Conservation (phyloP, 2,888 invertebrate genomes). For the Melinopterus prodromus region DNA sequence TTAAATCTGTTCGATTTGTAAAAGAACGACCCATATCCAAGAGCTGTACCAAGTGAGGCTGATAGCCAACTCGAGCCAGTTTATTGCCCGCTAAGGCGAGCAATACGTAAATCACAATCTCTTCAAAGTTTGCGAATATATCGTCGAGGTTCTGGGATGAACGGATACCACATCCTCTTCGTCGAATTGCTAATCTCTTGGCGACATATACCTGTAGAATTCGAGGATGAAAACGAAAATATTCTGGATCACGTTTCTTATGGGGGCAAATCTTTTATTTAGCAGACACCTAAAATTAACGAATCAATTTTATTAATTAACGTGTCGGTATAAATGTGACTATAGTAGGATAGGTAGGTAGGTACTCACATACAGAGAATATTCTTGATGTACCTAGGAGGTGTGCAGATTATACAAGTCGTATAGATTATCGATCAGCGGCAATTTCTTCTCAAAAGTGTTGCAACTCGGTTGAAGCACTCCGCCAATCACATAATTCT, state of each 20-base stretch:
- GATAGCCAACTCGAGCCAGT: slow-evolving; percentile 72
- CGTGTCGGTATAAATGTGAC: too few relatives aligned
- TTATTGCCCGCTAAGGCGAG: slow-evolving; percentile 70
- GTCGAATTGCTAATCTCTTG: slow-evolving; percentile 66
- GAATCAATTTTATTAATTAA: too few relatives aligned
- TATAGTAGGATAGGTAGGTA: too few relatives aligned
- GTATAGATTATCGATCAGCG: slow-evolving; percentile 72
- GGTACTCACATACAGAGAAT: too few relatives aligned
- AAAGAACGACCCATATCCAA: too few relatives aligned
- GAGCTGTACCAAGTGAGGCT: too few relatives aligned
- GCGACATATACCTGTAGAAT: slow-evolving; percentile 70
- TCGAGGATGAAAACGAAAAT: slow-evolving; percentile 77
- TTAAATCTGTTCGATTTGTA: too few relatives aligned
- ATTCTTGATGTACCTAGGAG: slow-evolving; percentile 37
- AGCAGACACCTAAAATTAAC: too few relatives aligned
- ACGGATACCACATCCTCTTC: slow-evolving; percentile 62
- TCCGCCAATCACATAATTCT: slow-evolving; percentile 80
- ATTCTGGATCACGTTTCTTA: slow-evolving; percentile 74
- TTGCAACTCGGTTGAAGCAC: slow-evolving; percentile 80
- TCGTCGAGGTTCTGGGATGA: slow-evolving; percentile 66
- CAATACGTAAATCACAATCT: slow-evolving; percentile 70
- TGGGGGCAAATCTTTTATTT: slow-evolving; percentile 73
- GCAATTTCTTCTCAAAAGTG: slow-evolving; percentile 74
- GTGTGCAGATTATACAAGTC: slow-evolving; percentile 78
- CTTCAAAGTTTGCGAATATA: slow-evolving; percentile 62